phyloP scores from a whole-genome alignment of 92 coral and sea anemone species.

The Bergia puertoricense region DNA sequence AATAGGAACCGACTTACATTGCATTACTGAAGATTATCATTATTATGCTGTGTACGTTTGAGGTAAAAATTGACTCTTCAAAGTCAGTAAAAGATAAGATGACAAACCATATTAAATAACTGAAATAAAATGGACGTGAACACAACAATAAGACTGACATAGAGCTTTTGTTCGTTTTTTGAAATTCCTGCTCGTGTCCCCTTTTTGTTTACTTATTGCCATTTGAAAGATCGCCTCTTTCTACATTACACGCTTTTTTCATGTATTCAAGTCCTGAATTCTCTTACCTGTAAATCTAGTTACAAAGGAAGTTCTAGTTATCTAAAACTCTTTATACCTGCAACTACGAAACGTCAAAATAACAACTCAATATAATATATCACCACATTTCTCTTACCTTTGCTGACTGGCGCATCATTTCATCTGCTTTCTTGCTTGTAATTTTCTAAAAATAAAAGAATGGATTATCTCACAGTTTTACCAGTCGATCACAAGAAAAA shows the following conservation, averaged over 20 bases:
- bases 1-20: not conserved
- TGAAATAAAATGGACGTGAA: no score
- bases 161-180: no score
- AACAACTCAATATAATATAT: not conserved
- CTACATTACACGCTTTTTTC: no score
- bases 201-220: no score
- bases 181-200: not conserved
- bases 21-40: not conserved
- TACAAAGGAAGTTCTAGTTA: not conserved
- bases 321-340: no score
- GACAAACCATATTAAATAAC: no score
- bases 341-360: no score
- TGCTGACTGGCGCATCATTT: constrained; percentile 77
- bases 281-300: no score
- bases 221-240: no score
- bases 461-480: not conserved
- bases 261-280: not conserved
- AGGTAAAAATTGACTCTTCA: no score
- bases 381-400: constrained; percentile 51
- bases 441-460: constrained; percentile 60
- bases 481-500: not conserved
- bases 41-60: not conserved
- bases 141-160: not conserved
- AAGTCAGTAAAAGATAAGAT: not conserved
- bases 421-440: constrained; percentile 82